These are phyloP conservation scores for Paguma larvata DNA, from an alignment of 2,797 vertebrate genomes.

Conservation along the genomic window DNA sequence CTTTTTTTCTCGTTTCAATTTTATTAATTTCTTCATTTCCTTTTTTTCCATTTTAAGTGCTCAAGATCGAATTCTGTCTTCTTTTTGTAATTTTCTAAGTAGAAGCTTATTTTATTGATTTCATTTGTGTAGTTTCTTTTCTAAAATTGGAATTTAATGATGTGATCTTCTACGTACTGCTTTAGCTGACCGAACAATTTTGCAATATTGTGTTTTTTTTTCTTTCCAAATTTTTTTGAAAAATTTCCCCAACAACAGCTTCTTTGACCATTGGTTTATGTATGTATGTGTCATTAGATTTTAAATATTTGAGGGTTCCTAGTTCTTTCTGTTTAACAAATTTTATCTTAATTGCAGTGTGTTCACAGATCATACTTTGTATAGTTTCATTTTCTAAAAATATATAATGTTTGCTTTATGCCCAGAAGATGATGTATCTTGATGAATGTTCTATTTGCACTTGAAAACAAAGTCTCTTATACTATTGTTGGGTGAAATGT, in stretches of 20 bases:
- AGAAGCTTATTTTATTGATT: not conserved
- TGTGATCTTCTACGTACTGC: not conserved
- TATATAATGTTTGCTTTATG: not conserved
- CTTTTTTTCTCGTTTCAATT: not conserved
- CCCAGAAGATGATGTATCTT: not conserved
- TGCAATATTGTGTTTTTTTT: not conserved
- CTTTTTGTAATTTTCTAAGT: not conserved
- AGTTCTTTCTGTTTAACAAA: not conserved
- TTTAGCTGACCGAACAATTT: not conserved
- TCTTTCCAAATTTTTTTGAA: not conserved
- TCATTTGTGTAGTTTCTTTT: not conserved
- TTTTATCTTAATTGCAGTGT: not conserved
- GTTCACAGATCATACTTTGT: not conserved
- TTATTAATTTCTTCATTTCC: not conserved
- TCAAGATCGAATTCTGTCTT: not conserved
- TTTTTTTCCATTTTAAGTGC: not conserved
- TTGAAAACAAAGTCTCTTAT: not conserved
- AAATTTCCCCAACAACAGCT: not conserved
- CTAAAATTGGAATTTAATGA: not conserved
- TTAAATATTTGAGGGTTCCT: not conserved
- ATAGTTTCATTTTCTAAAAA: not conserved
- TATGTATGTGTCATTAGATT: not conserved
- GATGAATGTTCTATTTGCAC: not conserved
- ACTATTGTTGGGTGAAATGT: not conserved
- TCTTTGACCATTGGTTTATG: not conserved